phyloP scores from a whole-genome alignment of 2,113 vertebrate genomes.

The Isurus oxyrinchus region DNA sequence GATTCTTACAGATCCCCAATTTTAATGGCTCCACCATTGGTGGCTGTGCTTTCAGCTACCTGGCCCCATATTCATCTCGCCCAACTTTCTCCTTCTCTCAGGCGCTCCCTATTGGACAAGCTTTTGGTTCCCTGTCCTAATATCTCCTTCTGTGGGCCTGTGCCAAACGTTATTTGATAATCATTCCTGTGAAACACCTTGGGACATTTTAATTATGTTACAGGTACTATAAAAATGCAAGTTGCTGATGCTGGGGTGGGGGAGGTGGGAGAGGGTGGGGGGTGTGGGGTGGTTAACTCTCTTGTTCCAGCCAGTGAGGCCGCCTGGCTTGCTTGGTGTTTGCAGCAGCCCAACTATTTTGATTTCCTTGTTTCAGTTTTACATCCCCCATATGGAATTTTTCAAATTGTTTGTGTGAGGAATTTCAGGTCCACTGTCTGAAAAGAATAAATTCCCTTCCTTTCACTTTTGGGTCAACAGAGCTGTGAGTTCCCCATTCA shows the following conservation, averaged over 20 bases:
- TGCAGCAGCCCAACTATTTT: background rate
- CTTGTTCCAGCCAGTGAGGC: background rate
- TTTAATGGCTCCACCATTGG: background rate
- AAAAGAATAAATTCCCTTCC: background rate
- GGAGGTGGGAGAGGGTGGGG: too few species aligned
- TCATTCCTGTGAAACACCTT: background rate
- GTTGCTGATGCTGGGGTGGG: background rate
- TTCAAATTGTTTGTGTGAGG: background rate
- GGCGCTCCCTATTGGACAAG: background rate
- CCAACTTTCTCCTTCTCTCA: background rate
- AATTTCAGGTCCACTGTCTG: background rate
- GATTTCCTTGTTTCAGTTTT: background rate
- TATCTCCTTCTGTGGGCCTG: background rate
- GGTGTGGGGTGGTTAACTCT: background rate
- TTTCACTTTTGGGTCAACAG: background rate
- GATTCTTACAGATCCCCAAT: background rate
- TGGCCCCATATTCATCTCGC: background rate
- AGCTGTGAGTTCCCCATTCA: background rate
- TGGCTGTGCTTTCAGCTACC: background rate
- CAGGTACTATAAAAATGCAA: background rate
- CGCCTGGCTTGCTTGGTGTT: background rate
- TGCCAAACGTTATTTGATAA: background rate
- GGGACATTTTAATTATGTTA: background rate
- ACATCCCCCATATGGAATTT: background rate
- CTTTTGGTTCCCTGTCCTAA: background rate